Evolutionary conservation across 2,797 vertebrate species (phyloP), one percentile per base, ranked within the genome.

Genomic region (Syngnathus acus): DNA sequence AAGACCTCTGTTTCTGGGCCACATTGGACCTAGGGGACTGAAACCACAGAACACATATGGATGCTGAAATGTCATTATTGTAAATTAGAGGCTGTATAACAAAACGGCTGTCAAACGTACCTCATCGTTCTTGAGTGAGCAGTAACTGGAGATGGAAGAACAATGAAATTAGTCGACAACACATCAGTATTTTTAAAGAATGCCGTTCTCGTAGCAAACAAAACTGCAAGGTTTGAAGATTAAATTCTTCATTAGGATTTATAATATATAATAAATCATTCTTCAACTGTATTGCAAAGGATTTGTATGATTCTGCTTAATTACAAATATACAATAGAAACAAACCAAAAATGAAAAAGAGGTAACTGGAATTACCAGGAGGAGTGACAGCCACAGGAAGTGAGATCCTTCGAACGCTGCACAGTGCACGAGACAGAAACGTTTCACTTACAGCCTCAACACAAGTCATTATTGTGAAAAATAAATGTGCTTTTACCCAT

Each of bases 331-430:
- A 37, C 21, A 16, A 13, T 10, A 51, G 4, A 58, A 58, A 58
- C 55, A 32, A 54, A 48, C 14, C 16, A 10, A 7, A 5, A 59
- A 17, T 9, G 3, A 13, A 10, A 11, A 23, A 9, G 37, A 19
- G 65, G 63, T 72, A 11, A 32, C 17, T 72, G 48, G 10, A 40
- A 58, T 78, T 86, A 92, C 92, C 92, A 81, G 94, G 94, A 13
- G 94, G 91, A 55, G 94, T 94, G 76, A 96, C 86, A 47, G 91
- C 93, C 50, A 96, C 89, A 8, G 93, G 95, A 21, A 93, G 90
- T 4, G 93, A 90, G 78, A 91, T 81, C 68, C 92, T 93, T 72
- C 84, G 89, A 76, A 77, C 66, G 38, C 92, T 94, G 72, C 48
- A 57, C 4, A 32, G 26, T 32, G 26, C 26, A 32, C 26, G 3